Percentiles rank a stretch among this genome's conserved stretches.
phyloP scores from a whole-genome alignment of 23 tunicate species.

The Aplidium turbinatum region DNA sequence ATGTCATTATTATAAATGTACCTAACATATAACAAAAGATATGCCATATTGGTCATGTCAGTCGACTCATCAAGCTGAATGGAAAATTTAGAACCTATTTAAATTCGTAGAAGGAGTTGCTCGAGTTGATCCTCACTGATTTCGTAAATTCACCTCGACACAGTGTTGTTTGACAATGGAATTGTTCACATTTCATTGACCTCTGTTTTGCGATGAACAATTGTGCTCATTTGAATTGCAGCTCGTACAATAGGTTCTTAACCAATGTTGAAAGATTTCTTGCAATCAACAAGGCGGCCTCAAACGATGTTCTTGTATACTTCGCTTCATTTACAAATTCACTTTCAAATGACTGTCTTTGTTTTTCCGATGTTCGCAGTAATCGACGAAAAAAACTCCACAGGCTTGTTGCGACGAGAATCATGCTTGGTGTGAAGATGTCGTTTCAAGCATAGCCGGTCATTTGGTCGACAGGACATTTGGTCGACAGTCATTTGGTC shows the following conservation, averaged over 20 bases:
- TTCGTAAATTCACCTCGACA: slow-evolving; percentile 60
- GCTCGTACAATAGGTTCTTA: slow-evolving; percentile 62
- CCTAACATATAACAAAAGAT: slow-evolving; percentile 44
- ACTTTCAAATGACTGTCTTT: slow-evolving; percentile 45
- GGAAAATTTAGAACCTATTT: too few relatives aligned
- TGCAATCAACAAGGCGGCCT: slow-evolving; percentile 69
- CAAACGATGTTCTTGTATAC: slow-evolving; percentile 67
- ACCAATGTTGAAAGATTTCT: slow-evolving; percentile 57
- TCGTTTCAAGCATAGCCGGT: too few relatives aligned
- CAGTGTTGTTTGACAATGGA: slow-evolving; percentile 62
- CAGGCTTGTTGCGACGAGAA: slow-evolving; percentile 54
- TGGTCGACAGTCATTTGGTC: too few relatives aligned
- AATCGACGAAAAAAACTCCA: slow-evolving; percentile 44
- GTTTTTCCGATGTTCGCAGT: slow-evolving; percentile 67
- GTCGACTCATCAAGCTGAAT: too few relatives aligned
- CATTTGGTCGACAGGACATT: too few relatives aligned
- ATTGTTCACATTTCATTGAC: slow-evolving; percentile 58
- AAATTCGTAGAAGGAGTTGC: too few relatives aligned
- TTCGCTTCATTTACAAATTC: slow-evolving; percentile 42
- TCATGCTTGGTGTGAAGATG: slow-evolving; percentile 68
- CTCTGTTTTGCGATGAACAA: slow-evolving; percentile 60
- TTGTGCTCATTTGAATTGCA: slow-evolving; percentile 43
- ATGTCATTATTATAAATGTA: slow-evolving; percentile 48
- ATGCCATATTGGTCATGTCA: too few relatives aligned
- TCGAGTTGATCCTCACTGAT: too few relatives aligned